Evolutionary conservation across 2,797 vertebrate genomes (phyloP).

Genomic region (Lacerta bilineata): DNA sequence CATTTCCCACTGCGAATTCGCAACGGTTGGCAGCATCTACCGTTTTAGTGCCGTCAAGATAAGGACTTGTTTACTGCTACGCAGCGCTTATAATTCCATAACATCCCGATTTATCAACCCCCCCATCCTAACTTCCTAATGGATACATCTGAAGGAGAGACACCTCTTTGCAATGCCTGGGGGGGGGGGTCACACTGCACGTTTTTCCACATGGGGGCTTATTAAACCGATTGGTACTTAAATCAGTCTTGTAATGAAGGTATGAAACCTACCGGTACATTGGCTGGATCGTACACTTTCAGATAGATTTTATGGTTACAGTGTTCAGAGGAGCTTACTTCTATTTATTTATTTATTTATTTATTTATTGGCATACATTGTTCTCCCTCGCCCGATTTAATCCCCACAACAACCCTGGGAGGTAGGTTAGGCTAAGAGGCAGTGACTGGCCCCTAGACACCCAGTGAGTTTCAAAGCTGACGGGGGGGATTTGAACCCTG

Average conservation of each 20-base stretch:
- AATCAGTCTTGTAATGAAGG: background rate
- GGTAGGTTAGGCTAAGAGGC: too few species aligned
- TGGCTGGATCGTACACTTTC: background rate
- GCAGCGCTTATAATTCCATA: background rate
- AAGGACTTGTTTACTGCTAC: background rate
- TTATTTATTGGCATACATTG: too few species aligned
- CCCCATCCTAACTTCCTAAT: background rate
- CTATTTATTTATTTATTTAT: too few species aligned
- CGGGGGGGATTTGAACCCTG: too few species aligned
- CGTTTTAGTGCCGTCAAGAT: background rate
- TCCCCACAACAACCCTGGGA: too few species aligned
- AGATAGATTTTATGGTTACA: background rate
- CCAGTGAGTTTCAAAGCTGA: too few species aligned
- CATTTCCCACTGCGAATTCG: background rate
- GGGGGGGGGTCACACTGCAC: background rate
- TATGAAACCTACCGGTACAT: background rate
- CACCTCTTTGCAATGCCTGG: background rate
- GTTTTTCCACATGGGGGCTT: background rate
- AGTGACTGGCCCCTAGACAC: too few species aligned
- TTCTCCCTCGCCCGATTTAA: too few species aligned
- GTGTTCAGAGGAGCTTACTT: background rate
- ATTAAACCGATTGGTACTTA: slow-evolving; percentile 2
- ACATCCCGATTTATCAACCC: background rate
- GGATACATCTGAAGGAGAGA: background rate
- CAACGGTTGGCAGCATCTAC: background rate